These are phyloP conservation scores for Laticauda colubrina DNA, from an alignment of 2,113 vertebrate genomes.

Conservation along the genomic window DNA sequence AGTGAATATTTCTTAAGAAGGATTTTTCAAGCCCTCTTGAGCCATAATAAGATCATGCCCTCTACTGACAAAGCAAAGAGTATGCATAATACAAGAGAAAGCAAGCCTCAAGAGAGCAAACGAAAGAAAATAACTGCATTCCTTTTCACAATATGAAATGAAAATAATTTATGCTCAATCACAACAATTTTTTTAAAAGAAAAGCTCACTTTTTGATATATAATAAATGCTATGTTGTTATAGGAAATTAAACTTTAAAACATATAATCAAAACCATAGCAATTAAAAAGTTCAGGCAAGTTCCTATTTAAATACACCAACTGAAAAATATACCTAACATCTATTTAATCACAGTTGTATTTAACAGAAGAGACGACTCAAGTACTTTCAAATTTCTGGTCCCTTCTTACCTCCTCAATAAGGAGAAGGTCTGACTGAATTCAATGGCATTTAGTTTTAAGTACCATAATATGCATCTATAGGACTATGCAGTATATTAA, in stretches of 20 bases:
- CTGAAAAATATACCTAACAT: background rate
- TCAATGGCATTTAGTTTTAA: background rate
- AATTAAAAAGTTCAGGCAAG: background rate
- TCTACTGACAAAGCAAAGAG: background rate
- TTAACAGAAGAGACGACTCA: background rate
- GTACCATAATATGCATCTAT: background rate
- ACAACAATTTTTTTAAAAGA: background rate
- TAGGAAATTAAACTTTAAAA: background rate
- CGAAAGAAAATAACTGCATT: background rate
- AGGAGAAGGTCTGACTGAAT: background rate
- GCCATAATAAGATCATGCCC: background rate
- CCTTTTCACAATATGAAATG: background rate
- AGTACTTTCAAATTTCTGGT: background rate
- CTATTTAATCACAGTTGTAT: background rate
- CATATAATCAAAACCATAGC: background rate
- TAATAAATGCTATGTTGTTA: background rate
- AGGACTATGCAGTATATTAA: background rate
- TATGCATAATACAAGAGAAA: background rate
- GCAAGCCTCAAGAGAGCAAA: background rate
- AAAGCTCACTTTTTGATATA: background rate
- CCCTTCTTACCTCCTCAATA: background rate
- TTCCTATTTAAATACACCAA: background rate
- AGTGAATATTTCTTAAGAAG: background rate
- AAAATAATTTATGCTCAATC: background rate
- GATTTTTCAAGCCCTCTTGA: background rate